These are phyloP conservation scores for Chelonus insularis DNA, from an alignment of 1,140 invertebrate species.

Conservation along the genomic window DNA sequence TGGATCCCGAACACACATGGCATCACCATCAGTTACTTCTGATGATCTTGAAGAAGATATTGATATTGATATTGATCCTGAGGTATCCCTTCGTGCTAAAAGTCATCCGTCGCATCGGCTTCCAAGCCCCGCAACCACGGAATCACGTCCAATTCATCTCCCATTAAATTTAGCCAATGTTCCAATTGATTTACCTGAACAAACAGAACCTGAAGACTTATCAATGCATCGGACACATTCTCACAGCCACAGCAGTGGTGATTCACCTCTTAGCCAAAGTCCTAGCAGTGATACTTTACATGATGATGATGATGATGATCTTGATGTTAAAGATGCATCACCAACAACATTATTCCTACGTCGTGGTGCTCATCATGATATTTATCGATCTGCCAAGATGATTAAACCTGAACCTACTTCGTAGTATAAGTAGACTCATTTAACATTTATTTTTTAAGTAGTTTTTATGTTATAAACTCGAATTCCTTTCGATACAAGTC, in stretches of 20 bases:
- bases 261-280: slow-evolving; percentile 46
- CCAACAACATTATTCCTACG: slow-evolving; percentile 43
- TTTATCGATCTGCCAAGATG: slow-evolving; percentile 28
- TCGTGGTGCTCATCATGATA: slow-evolving; percentile 11
- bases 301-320: slow-evolving; percentile 46
- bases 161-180: slow-evolving; percentile 47
- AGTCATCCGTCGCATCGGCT: slow-evolving; percentile 45
- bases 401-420: slow-evolving; percentile 30
- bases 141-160: slow-evolving; percentile 18
- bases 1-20: slow-evolving; percentile 35
- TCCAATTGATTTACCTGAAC: slow-evolving; percentile 68
- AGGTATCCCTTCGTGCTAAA: slow-evolving; percentile 41
- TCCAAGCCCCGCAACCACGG: slow-evolving; percentile 31
- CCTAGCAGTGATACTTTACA: slow-evolving; percentile 42
- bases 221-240: slow-evolving; percentile 58
- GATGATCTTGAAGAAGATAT: slow-evolving; percentile 49
- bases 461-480: too few relatives aligned
- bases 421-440: slow-evolving; percentile 34
- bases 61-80: slow-evolving; percentile 36
- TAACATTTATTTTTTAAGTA: background rate
- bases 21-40: slow-evolving; percentile 48
- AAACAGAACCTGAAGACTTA: slow-evolving; percentile 87
- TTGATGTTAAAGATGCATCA: slow-evolving; percentile 40
- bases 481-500: too few relatives aligned
- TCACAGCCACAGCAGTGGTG: slow-evolving; percentile 46